Base-by-base conservation (phyloP, 2,888 invertebrate genomes). In the Apodemia mormo region DNA sequence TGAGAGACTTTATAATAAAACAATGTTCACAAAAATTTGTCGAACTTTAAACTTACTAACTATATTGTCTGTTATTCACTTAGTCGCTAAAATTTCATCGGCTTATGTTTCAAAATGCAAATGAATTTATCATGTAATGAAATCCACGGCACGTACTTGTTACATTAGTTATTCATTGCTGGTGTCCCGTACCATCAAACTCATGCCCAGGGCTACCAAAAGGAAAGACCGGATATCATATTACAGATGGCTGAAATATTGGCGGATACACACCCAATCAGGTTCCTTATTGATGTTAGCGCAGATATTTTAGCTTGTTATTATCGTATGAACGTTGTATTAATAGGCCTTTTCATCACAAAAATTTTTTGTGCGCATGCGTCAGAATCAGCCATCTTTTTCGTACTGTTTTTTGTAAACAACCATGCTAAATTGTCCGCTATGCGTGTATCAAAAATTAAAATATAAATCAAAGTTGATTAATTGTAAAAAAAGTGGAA, bases 111-210 rank as follows among this genome's bases (percentile, higher is more conserved):
- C 65, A 56, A 66, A 69, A 66, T 69, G 65, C 65, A 69, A 68
- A 68, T 68, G 68, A 56, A 56, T 68, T 64, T 30, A 65, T 66
- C 45, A 52, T 33, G 30, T 61, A 33, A 70, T 70, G 66, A 66
- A 70, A 66, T 61, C 69, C 40, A 10, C 29, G 61, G 58, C 69
- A 70, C 69, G 69, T 43, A 66, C 45, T 66, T 66, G 66, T 70
- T 65, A 66, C 66, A 66, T 66, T 66, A 66, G 66, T 66, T 66
- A 66, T 66, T 66, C 66, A 66, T 66, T 58, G 58, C 58, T 45
- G 66, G 45, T 66, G 66, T 66, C 45, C 66, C 66, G 30, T 30
- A 30, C 43, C 68, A 37, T 68, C 65, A 68, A 52, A 65, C 54
- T 65, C 37, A 40, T 67, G 56, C 22, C 67, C 29, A 67, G 45